These are phyloP conservation scores for Prochilodus magdalenae DNA, from an alignment of 2,113 vertebrate species.

Conservation along the genomic window DNA sequence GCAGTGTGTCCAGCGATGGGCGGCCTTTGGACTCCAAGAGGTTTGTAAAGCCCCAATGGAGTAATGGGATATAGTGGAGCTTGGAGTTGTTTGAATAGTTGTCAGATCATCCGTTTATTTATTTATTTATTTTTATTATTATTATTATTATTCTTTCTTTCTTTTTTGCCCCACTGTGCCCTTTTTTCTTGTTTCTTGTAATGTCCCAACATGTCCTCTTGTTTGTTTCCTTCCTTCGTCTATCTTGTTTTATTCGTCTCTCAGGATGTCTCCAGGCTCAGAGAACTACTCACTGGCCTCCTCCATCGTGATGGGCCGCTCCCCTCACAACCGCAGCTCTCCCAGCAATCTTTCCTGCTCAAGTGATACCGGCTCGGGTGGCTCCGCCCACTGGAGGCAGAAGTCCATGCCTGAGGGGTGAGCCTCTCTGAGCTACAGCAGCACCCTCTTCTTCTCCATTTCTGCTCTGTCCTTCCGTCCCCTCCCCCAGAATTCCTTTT, in stretches of 20 bases:
- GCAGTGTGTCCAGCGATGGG: constrained; percentile 96
- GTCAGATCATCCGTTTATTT: neutral
- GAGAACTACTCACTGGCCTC: constrained; percentile 93
- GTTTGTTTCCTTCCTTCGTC: constrained; percentile 69
- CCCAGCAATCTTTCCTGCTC: constrained; percentile 95
- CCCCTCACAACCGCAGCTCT: constrained; percentile 93
- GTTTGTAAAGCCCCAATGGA: constrained; percentile 57
- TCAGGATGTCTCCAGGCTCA: constrained; percentile 91
- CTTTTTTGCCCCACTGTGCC: neutral
- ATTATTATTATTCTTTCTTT: constrained; percentile 31
- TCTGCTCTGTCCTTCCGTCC: neutral
- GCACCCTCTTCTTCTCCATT: neutral
- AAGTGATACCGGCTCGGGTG: constrained; percentile 88
- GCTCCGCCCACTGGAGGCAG: constrained; percentile 91
- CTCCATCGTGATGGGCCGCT: constrained; percentile 88
- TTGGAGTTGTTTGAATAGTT: neutral
- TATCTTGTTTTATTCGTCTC: neutral
- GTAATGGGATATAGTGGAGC: neutral
- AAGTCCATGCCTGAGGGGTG: constrained; percentile 99
- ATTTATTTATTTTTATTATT: neutral
- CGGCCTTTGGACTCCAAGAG: constrained; percentile 91
- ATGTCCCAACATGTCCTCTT: constrained; percentile 11
- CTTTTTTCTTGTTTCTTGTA: constrained; percentile 3
- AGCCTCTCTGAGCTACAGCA: constrained; percentile 57
- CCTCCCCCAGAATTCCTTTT: no score